Evolutionary conservation across 30 jellyfish, hydroid and myxozoan species (phyloP).

Genomic region (Sanderia malayensis): DNA sequence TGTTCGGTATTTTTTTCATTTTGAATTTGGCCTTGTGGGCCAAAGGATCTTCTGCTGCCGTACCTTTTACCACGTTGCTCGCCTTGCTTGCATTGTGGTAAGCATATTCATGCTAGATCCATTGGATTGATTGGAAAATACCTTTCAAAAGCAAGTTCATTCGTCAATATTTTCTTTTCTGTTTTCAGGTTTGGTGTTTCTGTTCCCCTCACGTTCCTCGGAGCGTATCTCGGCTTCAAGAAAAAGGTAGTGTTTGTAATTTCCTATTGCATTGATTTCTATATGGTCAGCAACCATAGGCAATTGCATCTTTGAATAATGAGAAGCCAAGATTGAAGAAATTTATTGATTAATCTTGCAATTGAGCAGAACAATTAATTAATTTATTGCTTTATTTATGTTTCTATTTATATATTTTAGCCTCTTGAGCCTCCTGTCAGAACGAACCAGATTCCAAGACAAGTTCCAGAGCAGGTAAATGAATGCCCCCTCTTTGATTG

Average conservation of each 20-base stretch:
- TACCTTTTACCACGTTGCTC: slow-evolving; percentile 89
- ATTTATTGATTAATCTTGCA: neutral
- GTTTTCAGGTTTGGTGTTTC: slow-evolving; percentile 90
- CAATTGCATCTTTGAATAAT: no score
- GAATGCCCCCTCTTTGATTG: no score
- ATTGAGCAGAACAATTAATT: no score
- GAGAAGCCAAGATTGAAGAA: neutral
- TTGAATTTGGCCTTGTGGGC: slow-evolving; percentile 91
- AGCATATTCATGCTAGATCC: no score
- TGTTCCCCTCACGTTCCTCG: slow-evolving; percentile 93
- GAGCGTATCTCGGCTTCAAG: slow-evolving; percentile 95
- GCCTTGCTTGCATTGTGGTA: slow-evolving; percentile 94
- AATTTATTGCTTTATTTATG: no score
- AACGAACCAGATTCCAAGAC: slow-evolving; percentile 94
- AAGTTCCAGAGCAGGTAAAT: slow-evolving; percentile 89
- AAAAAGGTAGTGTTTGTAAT: slow-evolving; percentile 52
- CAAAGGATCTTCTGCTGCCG: slow-evolving; percentile 93
- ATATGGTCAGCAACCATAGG: neutral
- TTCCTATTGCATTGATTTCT: neutral
- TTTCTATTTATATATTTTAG: slow-evolving; percentile 31
- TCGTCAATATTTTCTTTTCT: no score
- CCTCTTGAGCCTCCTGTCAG: slow-evolving; percentile 90
- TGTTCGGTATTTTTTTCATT: slow-evolving; percentile 77
- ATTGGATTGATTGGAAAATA: no score
- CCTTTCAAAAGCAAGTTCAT: no score